phyloP scores from a whole-genome alignment of 1,140 invertebrate genomes.

The Eumaeus atala region DNA sequence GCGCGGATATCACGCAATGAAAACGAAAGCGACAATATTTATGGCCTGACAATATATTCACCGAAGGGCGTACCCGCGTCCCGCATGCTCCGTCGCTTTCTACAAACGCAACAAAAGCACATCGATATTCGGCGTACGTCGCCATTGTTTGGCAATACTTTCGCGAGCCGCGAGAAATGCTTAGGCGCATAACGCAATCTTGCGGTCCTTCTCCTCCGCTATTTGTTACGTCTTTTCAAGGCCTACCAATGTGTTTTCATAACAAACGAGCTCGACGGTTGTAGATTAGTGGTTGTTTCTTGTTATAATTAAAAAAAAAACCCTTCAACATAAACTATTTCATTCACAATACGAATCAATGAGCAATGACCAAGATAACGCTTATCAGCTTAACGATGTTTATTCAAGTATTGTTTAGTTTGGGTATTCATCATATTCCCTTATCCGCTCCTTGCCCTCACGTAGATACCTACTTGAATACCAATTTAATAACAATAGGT shows the following conservation, averaged over 20 bases:
- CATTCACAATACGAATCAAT: too few species aligned
- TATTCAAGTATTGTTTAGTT: too few species aligned
- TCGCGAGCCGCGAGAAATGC: slow-evolving; percentile 36
- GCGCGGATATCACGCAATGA: slow-evolving; percentile 49
- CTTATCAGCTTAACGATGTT: background rate
- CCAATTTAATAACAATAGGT: too few species aligned
- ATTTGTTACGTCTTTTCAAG: slow-evolving; percentile 31
- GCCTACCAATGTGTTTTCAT: slow-evolving; percentile 22
- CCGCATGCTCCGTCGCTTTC: slow-evolving; percentile 47
- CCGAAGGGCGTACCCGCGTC: slow-evolving; percentile 68
- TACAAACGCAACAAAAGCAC: slow-evolving; percentile 59
- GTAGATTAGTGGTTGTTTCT: background rate
- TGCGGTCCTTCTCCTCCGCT: slow-evolving; percentile 38
- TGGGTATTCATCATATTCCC: too few species aligned
- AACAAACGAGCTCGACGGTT: background rate
- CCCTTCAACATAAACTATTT: background rate
- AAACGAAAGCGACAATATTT: slow-evolving; percentile 70
- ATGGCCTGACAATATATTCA: slow-evolving; percentile 59
- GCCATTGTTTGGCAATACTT: slow-evolving; percentile 49
- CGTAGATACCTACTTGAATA: too few species aligned
- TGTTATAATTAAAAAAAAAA: background rate
- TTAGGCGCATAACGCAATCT: slow-evolving; percentile 35
- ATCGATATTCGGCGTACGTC: slow-evolving; percentile 59
- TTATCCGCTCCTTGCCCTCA: too few species aligned
- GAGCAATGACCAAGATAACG: background rate